Evolutionary conservation across 35 echinoderm and acorn worm species (phyloP), one percentile per base, ranked within the genome.

Genomic region (Eucidaris tribuloides): DNA sequence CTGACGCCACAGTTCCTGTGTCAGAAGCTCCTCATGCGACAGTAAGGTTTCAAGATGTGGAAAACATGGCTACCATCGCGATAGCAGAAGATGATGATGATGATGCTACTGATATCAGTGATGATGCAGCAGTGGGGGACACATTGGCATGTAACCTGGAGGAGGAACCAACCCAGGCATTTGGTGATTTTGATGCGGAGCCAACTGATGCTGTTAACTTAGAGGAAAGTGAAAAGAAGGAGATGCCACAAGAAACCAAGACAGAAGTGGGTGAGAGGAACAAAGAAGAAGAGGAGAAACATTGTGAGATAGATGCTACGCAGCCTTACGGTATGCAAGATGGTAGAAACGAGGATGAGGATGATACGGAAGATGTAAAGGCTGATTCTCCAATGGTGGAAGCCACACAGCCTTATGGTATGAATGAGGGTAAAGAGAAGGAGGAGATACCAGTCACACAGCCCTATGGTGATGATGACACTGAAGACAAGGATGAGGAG

Each of bases 341-440:
- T 19, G 0, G 19, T 32, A 34, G 61, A 9, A 27, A 0, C 2
- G 30, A 7, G 37, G 61, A 64, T 64, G 68, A 74, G 38, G 34
- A 6, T 25, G n/a, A 36, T 22, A 17, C 34, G 37, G 68, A 74
- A 25, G 68, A 74, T 42, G 20, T 20, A 23, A 7, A 6, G 20
- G n/a, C n/a, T 24, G 68, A 43, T 72, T 15, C 37, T 74, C 22
- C 18, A 25, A 20, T 2, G 35, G 3, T 74, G 38, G 68, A 74
- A n/a, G 68, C 68, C 37, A 74, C 68, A n/a, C 68, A 74, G 68
- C 68, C 37, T n/a, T 74, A 74, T 74, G 68, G 68, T 44, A 38
- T 41, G 4, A 74, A 74, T 25, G 40, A 74, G 5, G 35, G 24
- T 1, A n/a, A 38, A 36, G 36, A 33, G 25, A 40, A 33, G 4